Base-by-base conservation (phyloP, 1,140 invertebrate genomes). In the Drosophila ananassae region DNA sequence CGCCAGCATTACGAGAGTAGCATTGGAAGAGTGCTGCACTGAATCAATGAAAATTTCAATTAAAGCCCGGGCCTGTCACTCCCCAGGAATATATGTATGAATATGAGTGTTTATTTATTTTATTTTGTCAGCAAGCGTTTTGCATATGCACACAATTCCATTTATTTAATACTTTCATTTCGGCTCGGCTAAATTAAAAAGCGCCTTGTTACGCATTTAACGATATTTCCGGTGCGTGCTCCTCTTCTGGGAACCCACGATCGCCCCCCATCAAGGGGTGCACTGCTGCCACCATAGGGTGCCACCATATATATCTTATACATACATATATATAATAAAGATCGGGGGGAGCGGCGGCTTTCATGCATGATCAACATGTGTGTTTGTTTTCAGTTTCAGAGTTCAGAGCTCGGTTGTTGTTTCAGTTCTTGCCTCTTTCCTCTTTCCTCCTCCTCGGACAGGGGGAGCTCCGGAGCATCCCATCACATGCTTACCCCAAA, bases 171-270 rank as follows among this genome's bases (percentile, higher is more conserved):
- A 46, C 69, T 62, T 71, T 69, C 58, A 68, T 84, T 85, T 77
- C 63, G 69, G 9, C 0, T 37, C 3, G 8, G 32, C 79, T 87
- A 75, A 87, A 87, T 87, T 87, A 71, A 87, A 87, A 87, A 87
- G 82, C 82, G 82, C 83, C 78, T 73, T 78, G 82, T 85, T 85
- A 85, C 82, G 82, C 82, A 87, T 81, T 87, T 87, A 85, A 87
- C 78, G 61, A 61, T 63, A 71, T 87, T 89, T 87, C 82, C 82
- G 82, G 82, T 69, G 80, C 62, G 73, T 76, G 47, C 13, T 28
- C 7, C 28, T 44, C 44, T 69, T 57, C 63, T 57, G 66, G 63
- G 62, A 64, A 60, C 30, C 24, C 51, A 28, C 5, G 24, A 2
- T 34, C 32, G 32, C 8, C 10, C 32, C 7, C 32, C 34, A 10